Evolutionary conservation across 2,113 vertebrate species (phyloP).

Genomic region (Porphyrio hochstetteri): DNA sequence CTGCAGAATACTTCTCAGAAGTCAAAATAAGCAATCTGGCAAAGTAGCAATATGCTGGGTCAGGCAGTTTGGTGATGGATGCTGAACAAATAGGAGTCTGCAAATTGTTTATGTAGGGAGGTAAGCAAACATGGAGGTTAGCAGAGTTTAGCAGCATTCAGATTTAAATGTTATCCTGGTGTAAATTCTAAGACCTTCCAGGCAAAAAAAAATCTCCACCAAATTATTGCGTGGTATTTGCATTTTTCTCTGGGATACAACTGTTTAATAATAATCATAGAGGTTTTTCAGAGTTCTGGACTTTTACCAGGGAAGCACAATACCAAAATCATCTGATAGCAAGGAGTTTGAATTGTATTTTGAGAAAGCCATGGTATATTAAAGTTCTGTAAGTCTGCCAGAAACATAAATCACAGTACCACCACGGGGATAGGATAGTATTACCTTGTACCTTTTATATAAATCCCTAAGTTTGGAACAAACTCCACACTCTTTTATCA

Average conservation of each 20-base stretch:
- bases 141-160: background rate
- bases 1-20: background rate
- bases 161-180: background rate
- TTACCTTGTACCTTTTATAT: slow-evolving; percentile 11
- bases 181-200: background rate
- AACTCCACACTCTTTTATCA: slow-evolving; percentile 50
- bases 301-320: background rate
- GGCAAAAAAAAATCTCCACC: rapidly evolving
- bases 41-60: background rate
- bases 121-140: background rate
- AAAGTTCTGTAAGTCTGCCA: background rate
- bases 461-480: slow-evolving; percentile 21
- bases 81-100: background rate
- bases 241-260: background rate
- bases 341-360: background rate
- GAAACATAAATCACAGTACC: background rate
- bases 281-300: background rate
- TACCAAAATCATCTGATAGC: background rate
- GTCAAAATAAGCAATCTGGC: background rate
- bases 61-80: background rate
- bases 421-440: background rate
- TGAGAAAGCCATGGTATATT: background rate
- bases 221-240: background rate
- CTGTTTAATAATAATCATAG: background rate
- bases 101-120: background rate